Base-by-base conservation (phyloP, 2,113 vertebrate species). In the Orientallactaga bullata region DNA sequence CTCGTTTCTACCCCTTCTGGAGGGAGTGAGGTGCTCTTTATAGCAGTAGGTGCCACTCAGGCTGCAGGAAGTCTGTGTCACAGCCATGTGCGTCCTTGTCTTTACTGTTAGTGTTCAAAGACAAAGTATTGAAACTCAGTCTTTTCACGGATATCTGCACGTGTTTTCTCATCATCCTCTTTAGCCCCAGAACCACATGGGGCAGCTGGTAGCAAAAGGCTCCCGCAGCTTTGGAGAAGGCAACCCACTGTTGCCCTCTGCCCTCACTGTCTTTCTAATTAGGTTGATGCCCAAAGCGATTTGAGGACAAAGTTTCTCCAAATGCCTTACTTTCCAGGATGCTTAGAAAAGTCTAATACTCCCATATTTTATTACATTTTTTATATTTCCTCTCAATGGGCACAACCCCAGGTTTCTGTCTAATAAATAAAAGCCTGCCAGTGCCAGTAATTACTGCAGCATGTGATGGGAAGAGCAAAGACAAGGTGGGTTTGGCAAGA, bases 71-170 rank as follows among this genome's bases (percentile, higher is more conserved):
- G 63, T 74, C 17, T n/a, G 12, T 58, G 26, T 72, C 24, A 80
- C 61, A 76, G 65, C 74, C 60, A 26, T 68, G 65, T 55, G 76
- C 94, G 80, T 81, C 18, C 89, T 94, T 92, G 89, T 90, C 81
- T 66, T 95, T 83, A 72, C 23, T 72, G 7, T 68, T 37, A 68
- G 23, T 78, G 66, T 77, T 96, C 74, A 94, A 96, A 95, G 95
- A 89, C 95, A 85, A 91, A 95, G 74, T 39, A 87, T 74, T 95
- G 81, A 95, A 80, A 16, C 69, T 86, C 83, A 37, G 15, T 69
- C 66, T 89, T 51, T 71, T 89, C 20, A 4, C 9, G 73, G 88
- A 88, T 69, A 88, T 42, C 73, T 68, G 61, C 26, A 55, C 0
- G 7, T 47, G 28, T 72, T 47, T 68, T 72, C 85, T 88, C 39